Evolutionary conservation across 2,888 invertebrate species (phyloP), one percentile per base, ranked within the genome.

Genomic region (Eueremaeus valkanovi): DNA sequence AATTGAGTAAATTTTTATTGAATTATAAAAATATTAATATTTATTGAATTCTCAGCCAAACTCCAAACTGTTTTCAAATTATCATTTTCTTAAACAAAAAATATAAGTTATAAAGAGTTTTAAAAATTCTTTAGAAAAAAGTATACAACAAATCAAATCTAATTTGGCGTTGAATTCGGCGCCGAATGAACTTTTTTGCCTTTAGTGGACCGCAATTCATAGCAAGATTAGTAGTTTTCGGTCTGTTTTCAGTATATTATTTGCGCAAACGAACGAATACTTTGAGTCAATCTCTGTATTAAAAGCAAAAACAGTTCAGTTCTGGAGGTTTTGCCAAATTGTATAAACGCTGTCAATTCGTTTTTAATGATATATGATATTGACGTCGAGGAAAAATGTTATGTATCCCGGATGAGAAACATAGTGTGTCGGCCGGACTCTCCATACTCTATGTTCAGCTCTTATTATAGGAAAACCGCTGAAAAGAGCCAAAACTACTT

Each of bases 301-400:
- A 55, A 55, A 51, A 21, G 6, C 5, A 2, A 51, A 51, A 21
- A 6, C 21, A 21, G n/a, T n/a, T 51, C 13, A 33, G 16, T 61
- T 31, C 61, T 31, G 31, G n/a, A n/a, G n/a, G n/a, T n/a, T n/a
- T n/a, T n/a, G n/a, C n/a, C n/a, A 61, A 27, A 2, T 31, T 61
- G 61, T 61, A 16, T 61, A 61, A 66, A n/a, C 36, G 66, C 40
- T 66, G 66, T 66, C 66, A 45, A 45, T 66, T 36, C 18, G 66
- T 66, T 66, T 66, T 66, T 66, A 66, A 66, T 66, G 66, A 66
- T 66, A 66, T 66, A 66, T 66, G 66, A 66, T 66, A 66, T 66
- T 66, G 36, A 18, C n/a, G 11, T 31, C 36, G 9, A 66, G n/a
- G 13, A 55, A 61, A 18, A 49, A 1, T 31, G 1, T 9, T 24